Evolutionary conservation across 2,888 invertebrate species (phyloP).

Genomic region (Chloroclystis v-ata): DNA sequence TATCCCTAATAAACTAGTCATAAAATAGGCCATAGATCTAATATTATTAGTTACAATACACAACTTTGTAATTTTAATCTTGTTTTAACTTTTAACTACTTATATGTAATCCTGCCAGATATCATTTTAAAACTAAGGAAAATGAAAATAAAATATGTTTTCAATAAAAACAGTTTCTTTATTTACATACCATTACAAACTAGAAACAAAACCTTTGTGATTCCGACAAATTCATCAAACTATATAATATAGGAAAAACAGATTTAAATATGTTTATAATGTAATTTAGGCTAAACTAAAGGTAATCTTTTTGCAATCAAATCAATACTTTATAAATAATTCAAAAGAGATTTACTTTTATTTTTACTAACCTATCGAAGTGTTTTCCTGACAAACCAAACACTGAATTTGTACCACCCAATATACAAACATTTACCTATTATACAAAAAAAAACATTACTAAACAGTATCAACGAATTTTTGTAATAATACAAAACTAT

Average conservation of each 20-base stretch:
- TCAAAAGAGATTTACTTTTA: too few relatives aligned
- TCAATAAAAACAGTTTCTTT: slow-evolving; percentile 33
- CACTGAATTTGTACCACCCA: slow-evolving; percentile 13
- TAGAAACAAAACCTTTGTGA: slow-evolving; percentile 26
- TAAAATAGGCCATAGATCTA: too few relatives aligned
- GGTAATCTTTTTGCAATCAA: slow-evolving; percentile 3
- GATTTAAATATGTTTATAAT: slow-evolving; percentile 9
- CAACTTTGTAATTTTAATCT: too few relatives aligned
- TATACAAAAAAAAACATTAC: slow-evolving; percentile 18
- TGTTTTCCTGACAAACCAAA: background rate
- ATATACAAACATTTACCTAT: slow-evolving; percentile 27
- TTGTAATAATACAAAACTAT: background rate
- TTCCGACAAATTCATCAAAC: slow-evolving; percentile 20
- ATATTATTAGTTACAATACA: too few relatives aligned
- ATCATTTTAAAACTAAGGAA: too few relatives aligned
- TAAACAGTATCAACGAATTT: too few relatives aligned
- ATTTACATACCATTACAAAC: slow-evolving; percentile 32
- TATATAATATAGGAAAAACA: slow-evolving; percentile 17
- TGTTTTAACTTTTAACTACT: too few relatives aligned
- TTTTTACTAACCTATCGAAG: too few relatives aligned
- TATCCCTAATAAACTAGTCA: too few relatives aligned
- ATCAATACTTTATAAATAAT: slow-evolving; percentile 1
- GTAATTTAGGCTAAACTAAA: too few relatives aligned
- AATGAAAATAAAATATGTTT: background rate
- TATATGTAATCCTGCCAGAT: too few relatives aligned